A percentile compares a stretch with the other conserved stretches of the same genome.
Evolutionary conservation across 2,797 vertebrate species (phyloP).

Genomic region (Myotis planiceps): DNA sequence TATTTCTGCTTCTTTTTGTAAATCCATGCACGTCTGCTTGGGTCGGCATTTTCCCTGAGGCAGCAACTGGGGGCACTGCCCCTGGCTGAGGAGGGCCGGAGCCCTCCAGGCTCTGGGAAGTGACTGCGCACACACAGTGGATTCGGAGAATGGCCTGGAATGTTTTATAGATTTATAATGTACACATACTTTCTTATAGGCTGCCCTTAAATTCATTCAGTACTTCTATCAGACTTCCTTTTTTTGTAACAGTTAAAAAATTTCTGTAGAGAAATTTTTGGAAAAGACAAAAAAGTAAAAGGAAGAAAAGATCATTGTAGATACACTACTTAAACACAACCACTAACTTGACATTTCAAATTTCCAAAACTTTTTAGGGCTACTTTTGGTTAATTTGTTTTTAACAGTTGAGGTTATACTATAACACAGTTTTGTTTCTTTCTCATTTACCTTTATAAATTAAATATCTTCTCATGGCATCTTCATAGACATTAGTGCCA

Average conservation of each 20-base stretch:
- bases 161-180: not conserved
- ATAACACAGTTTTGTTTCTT: constrained; percentile 15
- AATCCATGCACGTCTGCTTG: not conserved
- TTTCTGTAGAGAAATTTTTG: not conserved
- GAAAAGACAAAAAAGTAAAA: constrained; percentile 17
- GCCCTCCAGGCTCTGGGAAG: not conserved
- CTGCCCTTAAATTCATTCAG: not conserved
- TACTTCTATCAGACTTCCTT: not conserved
- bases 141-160: not conserved
- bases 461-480: constrained; percentile 10
- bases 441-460: constrained; percentile 18
- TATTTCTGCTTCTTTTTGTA: not conserved
- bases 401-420: not conserved
- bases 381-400: not conserved
- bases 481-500: not conserved
- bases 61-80: not conserved
- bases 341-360: not conserved
- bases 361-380: not conserved
- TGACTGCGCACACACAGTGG: not conserved
- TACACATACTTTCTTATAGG: not conserved
- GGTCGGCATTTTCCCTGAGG: not conserved
- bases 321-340: not conserved
- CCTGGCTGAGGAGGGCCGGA: not conserved
- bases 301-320: not conserved
- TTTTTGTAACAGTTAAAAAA: not conserved